Evolutionary conservation across 2,888 invertebrate genomes (phyloP).

Genomic region (Scaptomyza parva): DNA sequence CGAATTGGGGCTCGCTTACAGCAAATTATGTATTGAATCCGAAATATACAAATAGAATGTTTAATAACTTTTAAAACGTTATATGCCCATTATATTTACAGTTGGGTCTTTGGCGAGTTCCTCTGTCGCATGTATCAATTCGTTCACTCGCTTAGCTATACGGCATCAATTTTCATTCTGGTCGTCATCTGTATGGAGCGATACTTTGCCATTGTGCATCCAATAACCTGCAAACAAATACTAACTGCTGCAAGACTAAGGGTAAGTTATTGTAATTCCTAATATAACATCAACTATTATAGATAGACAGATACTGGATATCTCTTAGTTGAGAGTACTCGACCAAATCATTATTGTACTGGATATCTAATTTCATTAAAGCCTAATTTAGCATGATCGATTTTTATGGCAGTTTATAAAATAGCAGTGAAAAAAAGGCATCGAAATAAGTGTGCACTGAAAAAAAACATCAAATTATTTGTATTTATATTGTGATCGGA

Average conservation of each 20-base stretch:
- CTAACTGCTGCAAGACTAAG: constrained; percentile 91
- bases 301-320: neutral
- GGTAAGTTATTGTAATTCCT: constrained; percentile 86
- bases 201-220: constrained; percentile 94
- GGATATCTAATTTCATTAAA: neutral
- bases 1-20: neutral
- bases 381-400: neutral
- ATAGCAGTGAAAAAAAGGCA: neutral
- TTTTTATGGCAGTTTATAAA: neutral
- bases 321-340: neutral
- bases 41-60: constrained; percentile 15
- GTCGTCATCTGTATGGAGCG: constrained; percentile 95
- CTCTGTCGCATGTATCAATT: constrained; percentile 97
- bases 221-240: constrained; percentile 93
- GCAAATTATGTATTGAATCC: constrained; percentile 21
- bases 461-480: no score
- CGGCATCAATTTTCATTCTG: constrained; percentile 94
- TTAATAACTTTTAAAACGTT: constrained; percentile 12
- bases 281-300: neutral
- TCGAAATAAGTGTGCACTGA: neutral
- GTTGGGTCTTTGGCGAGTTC: constrained; percentile 93
- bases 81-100: constrained; percentile 82
- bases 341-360: neutral
- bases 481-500: no score
- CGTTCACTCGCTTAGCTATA: constrained; percentile 94